These are phyloP conservation scores for Taphrorychus bicolor DNA, from an alignment of 2,888 invertebrate genomes.

Conservation along the genomic window DNA sequence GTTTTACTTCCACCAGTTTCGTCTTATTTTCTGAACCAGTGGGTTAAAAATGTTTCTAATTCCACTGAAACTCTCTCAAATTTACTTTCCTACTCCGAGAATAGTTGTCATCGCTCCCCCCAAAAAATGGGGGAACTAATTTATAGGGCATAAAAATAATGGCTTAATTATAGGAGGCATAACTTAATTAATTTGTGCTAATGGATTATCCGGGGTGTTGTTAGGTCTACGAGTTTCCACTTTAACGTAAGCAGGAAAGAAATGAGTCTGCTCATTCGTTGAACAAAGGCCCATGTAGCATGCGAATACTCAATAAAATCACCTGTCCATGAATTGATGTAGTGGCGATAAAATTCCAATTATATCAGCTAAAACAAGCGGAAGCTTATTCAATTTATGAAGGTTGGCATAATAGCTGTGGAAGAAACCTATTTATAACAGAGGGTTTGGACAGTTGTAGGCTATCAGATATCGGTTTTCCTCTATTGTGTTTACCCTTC, in stretches of 20 bases:
- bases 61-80: not conserved
- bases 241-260: not conserved
- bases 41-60: not conserved
- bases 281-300: not conserved
- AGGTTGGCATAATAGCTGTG: not conserved
- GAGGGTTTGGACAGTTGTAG: slow-evolving; percentile 3
- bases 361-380: slow-evolving; percentile 12
- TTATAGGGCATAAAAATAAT: not conserved
- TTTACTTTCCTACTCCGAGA: not conserved
- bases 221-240: no score
- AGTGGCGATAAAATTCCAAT: slow-evolving; percentile 12
- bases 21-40: not conserved
- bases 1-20: not conserved
- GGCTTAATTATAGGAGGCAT: not conserved
- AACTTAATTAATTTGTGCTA: not conserved
- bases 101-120: not conserved
- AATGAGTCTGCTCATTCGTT: not conserved
- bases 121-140: not conserved
- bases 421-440: slow-evolving; percentile 4
- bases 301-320: slow-evolving; percentile 5
- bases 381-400: slow-evolving; percentile 11
- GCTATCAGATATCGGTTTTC: not conserved
- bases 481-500: not conserved
- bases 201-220: not conserved
- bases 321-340: not conserved